These are phyloP conservation scores for Myotis daubentonii DNA, from an alignment of 2,797 vertebrate genomes.

Conservation along the genomic window DNA sequence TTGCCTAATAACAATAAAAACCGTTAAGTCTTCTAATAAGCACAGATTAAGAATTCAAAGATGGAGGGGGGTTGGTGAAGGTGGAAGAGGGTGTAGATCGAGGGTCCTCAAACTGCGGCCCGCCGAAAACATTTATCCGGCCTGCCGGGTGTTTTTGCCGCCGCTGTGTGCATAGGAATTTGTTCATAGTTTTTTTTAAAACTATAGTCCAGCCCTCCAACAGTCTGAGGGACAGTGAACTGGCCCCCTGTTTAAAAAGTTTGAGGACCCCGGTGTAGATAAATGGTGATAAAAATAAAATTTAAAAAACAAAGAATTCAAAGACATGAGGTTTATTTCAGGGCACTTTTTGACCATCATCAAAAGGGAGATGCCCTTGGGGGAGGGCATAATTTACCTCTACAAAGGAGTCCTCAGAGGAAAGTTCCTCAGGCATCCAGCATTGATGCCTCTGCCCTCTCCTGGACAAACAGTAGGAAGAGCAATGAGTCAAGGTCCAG, in stretches of 20 bases:
- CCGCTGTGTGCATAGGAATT: too few species aligned
- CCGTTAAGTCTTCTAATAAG: neutral
- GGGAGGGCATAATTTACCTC: neutral
- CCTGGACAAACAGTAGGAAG: neutral
- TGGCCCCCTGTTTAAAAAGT: too few species aligned
- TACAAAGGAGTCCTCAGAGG: neutral
- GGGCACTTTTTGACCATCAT: neutral
- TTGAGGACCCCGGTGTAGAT: neutral
- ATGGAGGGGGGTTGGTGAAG: neutral
- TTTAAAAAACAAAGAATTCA: neutral
- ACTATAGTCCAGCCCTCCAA: too few species aligned
- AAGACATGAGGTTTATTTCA: neutral
- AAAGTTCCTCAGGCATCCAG: neutral
- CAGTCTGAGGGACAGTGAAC: too few species aligned
- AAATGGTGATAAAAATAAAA: neutral
- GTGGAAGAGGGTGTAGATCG: neutral
- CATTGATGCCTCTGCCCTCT: neutral
- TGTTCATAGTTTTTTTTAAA: too few species aligned
- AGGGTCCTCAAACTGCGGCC: too few species aligned
- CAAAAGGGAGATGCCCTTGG: neutral
- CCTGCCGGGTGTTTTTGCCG: too few species aligned
- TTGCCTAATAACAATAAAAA: conserved; percentile 29
- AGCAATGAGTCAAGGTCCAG: neutral
- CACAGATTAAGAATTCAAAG: neutral
- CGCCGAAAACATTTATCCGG: too few species aligned